Evolutionary conservation across 1,140 invertebrate genomes (phyloP).

Genomic region (Drosophila sulfurigaster): DNA sequence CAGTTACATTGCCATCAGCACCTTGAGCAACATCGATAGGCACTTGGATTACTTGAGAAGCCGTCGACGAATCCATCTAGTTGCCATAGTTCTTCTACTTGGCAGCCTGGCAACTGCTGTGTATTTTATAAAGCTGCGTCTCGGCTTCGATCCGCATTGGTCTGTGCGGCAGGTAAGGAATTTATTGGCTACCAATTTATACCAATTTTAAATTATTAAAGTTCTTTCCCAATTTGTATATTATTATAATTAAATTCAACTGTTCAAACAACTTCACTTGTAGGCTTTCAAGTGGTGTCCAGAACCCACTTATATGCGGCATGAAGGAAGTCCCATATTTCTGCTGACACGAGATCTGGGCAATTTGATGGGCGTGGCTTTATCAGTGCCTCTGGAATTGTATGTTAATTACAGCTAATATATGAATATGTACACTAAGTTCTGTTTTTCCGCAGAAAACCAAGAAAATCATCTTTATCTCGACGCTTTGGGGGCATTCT

Average conservation of each 20-base stretch:
- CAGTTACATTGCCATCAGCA: constrained; percentile 48
- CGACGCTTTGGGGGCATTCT: constrained; percentile 47
- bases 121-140: constrained; percentile 64
- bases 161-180: constrained; percentile 70
- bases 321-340: constrained; percentile 72
- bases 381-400: constrained; percentile 61
- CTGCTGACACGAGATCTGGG: constrained; percentile 68
- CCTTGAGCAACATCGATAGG: constrained; percentile 38
- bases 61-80: neutral
- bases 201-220: no score
- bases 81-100: constrained; percentile 36
- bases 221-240: neutral
- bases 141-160: constrained; percentile 74
- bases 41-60: constrained; percentile 31
- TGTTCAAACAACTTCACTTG: neutral
- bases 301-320: constrained; percentile 68
- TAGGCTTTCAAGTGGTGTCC: constrained; percentile 82
- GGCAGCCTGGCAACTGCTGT: constrained; percentile 45
- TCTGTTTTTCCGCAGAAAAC: constrained; percentile 8
- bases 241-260: no score
- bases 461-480: neutral
- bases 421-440: neutral
- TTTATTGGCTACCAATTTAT: neutral
- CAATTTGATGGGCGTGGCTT: constrained; percentile 67
- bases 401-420: constrained; percentile 15